Base-by-base conservation (phyloP, 2,888 invertebrate species). In the Nezara viridula region DNA sequence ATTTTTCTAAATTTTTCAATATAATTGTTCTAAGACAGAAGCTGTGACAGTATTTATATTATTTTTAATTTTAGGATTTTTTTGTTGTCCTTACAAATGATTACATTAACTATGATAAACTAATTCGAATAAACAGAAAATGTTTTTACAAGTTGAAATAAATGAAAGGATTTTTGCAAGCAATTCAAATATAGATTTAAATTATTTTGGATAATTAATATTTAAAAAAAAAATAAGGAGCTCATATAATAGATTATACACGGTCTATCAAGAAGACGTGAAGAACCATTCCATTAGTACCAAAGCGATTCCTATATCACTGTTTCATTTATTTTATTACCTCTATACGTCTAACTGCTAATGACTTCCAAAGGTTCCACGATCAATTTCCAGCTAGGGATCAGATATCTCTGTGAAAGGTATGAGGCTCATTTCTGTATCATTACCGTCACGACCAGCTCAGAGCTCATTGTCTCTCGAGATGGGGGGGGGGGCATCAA, bases 341-440 rank as follows among this genome's bases (percentile, higher is more conserved):
- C 81, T 81, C 81, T 44, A 81, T 73, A 32, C 66, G 32, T 73
- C 81, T 40, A 81, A 47, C 81, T 81, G 44, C 81, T 81, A 81
- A 81, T 81, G 81, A 81, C 44, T 81, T 81, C 40, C 81, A 81
- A 81, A 81, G 24, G 44, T 44, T 81, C 81, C 81, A 81, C 21
- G 66, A 81, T 81, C 81, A 81, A 81, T 81, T 81, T 44, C 81
- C n/a, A 81, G 81, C 44, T 4, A 81, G 40, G 44, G 81, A 81
- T 81, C 81, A 81, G 81, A 81, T 81, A 81, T 81, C 81, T 81
- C 44, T 81, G 40, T 40, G 81, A n/a, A 47, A 81, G 81, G 81
- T 47, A 47, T 44, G 81, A 81, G 81, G 4, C 5, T 81, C 81
- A 81, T 81, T 81, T 81, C 81, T 44, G 44, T 81, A 81, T 81